These are phyloP conservation scores for Falco biarmicus DNA, from an alignment of 2,797 vertebrate species.

Conservation along the genomic window DNA sequence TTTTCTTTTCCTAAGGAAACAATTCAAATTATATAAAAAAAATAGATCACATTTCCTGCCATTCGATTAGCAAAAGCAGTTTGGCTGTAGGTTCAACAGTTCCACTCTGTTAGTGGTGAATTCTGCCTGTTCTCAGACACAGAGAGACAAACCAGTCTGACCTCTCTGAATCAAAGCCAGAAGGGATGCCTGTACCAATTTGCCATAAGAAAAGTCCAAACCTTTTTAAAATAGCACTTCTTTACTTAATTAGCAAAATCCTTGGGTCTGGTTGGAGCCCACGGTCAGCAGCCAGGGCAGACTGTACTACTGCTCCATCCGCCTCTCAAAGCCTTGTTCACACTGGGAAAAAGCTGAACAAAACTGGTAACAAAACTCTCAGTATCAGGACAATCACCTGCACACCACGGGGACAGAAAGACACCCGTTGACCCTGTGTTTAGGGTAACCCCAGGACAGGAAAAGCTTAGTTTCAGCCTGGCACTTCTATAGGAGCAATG, in stretches of 20 bases:
- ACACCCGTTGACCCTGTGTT: neutral
- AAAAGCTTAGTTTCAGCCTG: conserved; percentile 33
- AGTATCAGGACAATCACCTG: neutral
- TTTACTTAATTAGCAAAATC: neutral
- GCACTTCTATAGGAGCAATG: conserved; percentile 30
- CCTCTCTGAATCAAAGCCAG: fast-evolving
- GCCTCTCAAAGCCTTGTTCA: neutral
- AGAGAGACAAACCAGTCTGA: neutral
- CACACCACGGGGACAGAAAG: neutral
- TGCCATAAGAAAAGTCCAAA: neutral
- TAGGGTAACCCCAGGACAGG: conserved; percentile 44
- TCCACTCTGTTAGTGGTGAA: no score
- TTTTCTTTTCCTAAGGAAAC: conserved; percentile 73
- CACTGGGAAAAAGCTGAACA: neutral
- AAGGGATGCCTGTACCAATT: fast-evolving
- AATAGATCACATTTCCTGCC: fast-evolving
- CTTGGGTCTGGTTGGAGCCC: neutral
- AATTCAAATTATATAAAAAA: neutral
- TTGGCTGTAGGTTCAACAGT: fast-evolving
- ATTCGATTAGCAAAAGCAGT: neutral
- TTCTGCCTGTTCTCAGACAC: no score
- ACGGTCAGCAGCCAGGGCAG: fast-evolving
- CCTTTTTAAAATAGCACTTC: neutral
- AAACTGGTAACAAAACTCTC: neutral
- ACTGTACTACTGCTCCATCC: fast-evolving